Conservation (phyloP, 2,888 invertebrate species). For the Alloplasta piceator region DNA sequence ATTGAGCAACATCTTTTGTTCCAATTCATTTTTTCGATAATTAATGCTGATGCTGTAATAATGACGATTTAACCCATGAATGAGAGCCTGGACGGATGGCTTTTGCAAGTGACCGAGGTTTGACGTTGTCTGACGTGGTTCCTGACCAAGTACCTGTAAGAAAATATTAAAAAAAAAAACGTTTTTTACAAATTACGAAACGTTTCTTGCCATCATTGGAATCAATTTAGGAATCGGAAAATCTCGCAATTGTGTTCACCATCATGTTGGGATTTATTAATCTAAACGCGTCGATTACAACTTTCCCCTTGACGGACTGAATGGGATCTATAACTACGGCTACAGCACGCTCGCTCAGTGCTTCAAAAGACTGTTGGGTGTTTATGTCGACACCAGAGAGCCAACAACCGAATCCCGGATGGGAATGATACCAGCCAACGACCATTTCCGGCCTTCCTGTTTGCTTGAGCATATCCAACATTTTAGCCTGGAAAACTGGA, state of each 20-base stretch:
- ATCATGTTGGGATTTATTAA: slow-evolving; percentile 99
- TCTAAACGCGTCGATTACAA: slow-evolving; percentile 99
- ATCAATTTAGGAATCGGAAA: too few species aligned
- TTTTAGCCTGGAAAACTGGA: slow-evolving; percentile 99
- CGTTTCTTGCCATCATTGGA: neutral
- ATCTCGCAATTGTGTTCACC: slow-evolving; percentile 85
- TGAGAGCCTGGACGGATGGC: slow-evolving; percentile 99
- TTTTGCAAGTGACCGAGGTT: slow-evolving; percentile 99
- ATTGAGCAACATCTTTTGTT: slow-evolving; percentile 99
- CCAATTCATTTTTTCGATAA: slow-evolving; percentile 99
- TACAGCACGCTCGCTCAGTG: slow-evolving; percentile 98
- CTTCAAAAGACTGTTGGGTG: slow-evolving; percentile 99
- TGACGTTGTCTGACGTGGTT: slow-evolving; percentile 99
- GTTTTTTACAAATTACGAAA: neutral
- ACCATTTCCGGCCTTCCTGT: slow-evolving; percentile 99
- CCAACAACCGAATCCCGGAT: slow-evolving; percentile 99
- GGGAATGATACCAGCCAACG: slow-evolving; percentile 99
- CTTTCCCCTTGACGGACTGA: slow-evolving; percentile 99
- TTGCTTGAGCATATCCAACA: slow-evolving; percentile 99
- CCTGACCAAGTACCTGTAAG: slow-evolving; percentile 91
- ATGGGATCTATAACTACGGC: slow-evolving; percentile 99
- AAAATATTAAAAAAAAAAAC: neutral
- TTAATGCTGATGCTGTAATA: slow-evolving; percentile 99
- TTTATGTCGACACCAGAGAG: slow-evolving; percentile 99
- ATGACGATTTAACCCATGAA: slow-evolving; percentile 99